Percentiles rank a stretch among this genome's conserved stretches.
phyloP scores from a whole-genome alignment of 1,140 invertebrate species.

The Brevipalpus yothersi region DNA sequence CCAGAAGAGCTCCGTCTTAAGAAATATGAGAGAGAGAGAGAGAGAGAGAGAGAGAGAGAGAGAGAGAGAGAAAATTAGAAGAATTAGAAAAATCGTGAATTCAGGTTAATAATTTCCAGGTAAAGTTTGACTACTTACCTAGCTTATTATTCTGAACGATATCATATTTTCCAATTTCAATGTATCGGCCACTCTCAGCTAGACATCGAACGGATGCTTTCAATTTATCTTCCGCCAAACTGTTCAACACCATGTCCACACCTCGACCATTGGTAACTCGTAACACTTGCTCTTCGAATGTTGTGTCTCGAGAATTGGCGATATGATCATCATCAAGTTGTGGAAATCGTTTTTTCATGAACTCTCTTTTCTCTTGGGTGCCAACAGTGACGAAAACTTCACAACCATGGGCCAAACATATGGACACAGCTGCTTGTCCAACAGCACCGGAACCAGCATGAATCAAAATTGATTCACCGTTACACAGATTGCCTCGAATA shows the following conservation, averaged over 20 bases:
- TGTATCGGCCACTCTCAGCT: conserved; percentile 63
- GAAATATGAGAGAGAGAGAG: neutral
- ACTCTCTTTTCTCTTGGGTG: conserved; percentile 56
- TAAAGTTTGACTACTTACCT: neutral
- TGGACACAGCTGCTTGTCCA: conserved; percentile 78
- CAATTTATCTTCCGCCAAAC: conserved; percentile 41
- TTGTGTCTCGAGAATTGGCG: conserved; percentile 69
- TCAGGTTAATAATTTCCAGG: neutral
- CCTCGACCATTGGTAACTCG: conserved; percentile 41
- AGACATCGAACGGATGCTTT: conserved; percentile 74
- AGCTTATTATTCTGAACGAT: conserved; percentile 50
- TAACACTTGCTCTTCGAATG: conserved; percentile 65
- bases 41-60: conserved; percentile 21
- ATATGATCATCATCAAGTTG: conserved; percentile 52
- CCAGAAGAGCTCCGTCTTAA: conserved; percentile 39
- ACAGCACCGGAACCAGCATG: conserved; percentile 90
- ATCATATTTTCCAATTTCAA: conserved; percentile 93
- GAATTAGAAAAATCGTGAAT: neutral
- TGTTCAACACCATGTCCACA: conserved; percentile 39
- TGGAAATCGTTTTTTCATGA: conserved; percentile 66
- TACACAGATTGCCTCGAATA: conserved; percentile 51
- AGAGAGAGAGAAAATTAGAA: neutral
- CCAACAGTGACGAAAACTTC: conserved; percentile 69
- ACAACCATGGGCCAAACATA: conserved; percentile 62
- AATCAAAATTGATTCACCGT: conserved; percentile 62